phyloP scores from a whole-genome alignment of 2,888 invertebrate species.

The Sussaba pulchella region DNA sequence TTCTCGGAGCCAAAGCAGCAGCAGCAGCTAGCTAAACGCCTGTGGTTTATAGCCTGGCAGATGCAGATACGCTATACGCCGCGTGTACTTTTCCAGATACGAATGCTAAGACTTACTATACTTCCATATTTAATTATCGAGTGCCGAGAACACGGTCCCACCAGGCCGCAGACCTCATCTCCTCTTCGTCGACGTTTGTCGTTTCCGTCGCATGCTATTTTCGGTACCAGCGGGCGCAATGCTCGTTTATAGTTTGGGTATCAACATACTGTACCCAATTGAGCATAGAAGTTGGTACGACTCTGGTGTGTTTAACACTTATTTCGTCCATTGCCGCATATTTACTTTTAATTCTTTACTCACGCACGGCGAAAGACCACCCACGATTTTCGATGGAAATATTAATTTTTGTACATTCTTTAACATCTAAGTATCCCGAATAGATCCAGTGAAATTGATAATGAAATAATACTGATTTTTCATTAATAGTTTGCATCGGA shows the following conservation, averaged over 20 bases:
- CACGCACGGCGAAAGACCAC: no score
- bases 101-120: slow-evolving; percentile 39
- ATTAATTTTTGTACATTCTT: no score
- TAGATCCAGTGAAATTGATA: neutral
- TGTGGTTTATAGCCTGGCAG: slow-evolving; percentile 67
- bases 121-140: slow-evolving; percentile 67
- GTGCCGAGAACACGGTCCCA: slow-evolving; percentile 49
- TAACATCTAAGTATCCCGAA: no score
- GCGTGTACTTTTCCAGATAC: slow-evolving; percentile 61
- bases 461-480: no score
- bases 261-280: neutral
- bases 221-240: slow-evolving; percentile 35
- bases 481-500: no score
- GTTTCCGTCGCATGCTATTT: slow-evolving; percentile 61
- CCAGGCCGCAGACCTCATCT: slow-evolving; percentile 40
- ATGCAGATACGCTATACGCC: slow-evolving; percentile 54
- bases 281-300: slow-evolving; percentile 9
- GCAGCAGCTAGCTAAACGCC: slow-evolving; percentile 38
- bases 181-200: slow-evolving; percentile 19
- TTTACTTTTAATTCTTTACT: neutral
- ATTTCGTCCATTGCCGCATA: no score
- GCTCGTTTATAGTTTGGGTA: slow-evolving; percentile 25
- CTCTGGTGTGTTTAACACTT: neutral
- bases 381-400: no score
- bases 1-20: slow-evolving; percentile 34